These are phyloP conservation scores for Adoxophyes honmai DNA, from an alignment of 1,140 invertebrate genomes.

Conservation along the genomic window DNA sequence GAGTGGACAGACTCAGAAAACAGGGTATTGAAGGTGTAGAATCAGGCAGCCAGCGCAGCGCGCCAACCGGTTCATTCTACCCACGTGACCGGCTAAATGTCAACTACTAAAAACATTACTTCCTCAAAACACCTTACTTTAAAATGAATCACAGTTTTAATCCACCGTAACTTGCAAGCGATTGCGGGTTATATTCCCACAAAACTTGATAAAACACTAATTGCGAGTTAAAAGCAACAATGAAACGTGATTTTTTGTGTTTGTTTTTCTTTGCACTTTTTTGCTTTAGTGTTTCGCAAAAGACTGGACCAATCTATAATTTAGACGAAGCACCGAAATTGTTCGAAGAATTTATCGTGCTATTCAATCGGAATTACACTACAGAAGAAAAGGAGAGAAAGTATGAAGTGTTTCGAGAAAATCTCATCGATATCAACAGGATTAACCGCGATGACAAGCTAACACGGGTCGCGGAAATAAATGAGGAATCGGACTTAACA, in stretches of 20 bases:
- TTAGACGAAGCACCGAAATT: conserved; percentile 39
- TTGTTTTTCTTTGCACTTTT: no score
- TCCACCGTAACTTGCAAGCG: neutral
- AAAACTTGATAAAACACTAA: no score
- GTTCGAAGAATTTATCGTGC: conserved; percentile 43
- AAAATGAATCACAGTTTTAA: no score
- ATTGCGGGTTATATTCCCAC: neutral
- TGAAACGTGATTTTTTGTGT: no score
- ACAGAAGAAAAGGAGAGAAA: conserved; percentile 32
- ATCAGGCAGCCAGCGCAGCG: no score
- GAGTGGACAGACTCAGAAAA: no score
- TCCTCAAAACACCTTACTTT: no score
- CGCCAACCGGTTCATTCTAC: no score
- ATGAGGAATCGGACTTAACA: neutral
- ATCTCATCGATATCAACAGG: conserved; percentile 5
- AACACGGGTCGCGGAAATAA: neutral
- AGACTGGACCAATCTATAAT: conserved; percentile 31
- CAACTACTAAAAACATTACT: no score
- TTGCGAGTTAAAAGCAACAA: no score
- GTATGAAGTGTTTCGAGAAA: conserved; percentile 20
- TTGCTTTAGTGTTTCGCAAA: neutral
- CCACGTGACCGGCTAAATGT: no score
- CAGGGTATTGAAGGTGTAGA: no score
- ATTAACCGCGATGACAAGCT: neutral
- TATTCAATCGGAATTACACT: conserved; percentile 48